Base-by-base conservation (phyloP, 2,888 invertebrate species). In the Drosophila parthenogenetica region DNA sequence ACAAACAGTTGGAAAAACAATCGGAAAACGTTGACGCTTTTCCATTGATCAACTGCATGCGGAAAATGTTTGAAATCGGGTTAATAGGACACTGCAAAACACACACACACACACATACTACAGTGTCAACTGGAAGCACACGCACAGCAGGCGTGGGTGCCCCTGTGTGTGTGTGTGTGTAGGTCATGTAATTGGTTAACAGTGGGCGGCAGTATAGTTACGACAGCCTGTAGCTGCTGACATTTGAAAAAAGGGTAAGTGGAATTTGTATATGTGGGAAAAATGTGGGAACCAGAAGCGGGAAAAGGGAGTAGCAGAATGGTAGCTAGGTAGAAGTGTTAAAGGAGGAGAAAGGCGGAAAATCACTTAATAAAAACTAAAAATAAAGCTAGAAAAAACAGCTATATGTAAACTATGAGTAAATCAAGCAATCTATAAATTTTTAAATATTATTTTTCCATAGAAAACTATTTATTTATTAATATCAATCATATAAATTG, bases 21-120 rank as follows among this genome's bases (percentile, higher is more conserved):
- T 29, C 29, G 29, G 29, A 8, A 29, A 29, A 29, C n/a, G n/a
- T n/a, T n/a, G n/a, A 29, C 32, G 5, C 14, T 17, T 45, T 61
- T 37, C 48, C 79, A 79, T 78, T 75, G 79, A 69, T 75, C 77
- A 63, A 61, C 54, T 61, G 69, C 63, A 67, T 35, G 43, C 37
- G n/a, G 11, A 11, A 16, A 39, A 25, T 13, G 19, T 43, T n/a
- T 35, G 3, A 14, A 75, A 69, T 65, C 55, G 50, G 75, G 75
- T 77, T 69, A 75, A 77, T 75, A 45, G 75, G 64, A 77, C 73
- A 65, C 53, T 42, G 59, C 58, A 51, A 51, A 45, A 46, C 13
- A 29, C 0, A 17, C 7, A n/a, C 16, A 19, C 17, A 49, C 32
- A 17, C 29, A 17, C 1, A 35, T 3, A 19, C 13, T 17, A 17